phyloP scores from a whole-genome alignment of 2,888 invertebrate species.

The Chironomus tentans region DNA sequence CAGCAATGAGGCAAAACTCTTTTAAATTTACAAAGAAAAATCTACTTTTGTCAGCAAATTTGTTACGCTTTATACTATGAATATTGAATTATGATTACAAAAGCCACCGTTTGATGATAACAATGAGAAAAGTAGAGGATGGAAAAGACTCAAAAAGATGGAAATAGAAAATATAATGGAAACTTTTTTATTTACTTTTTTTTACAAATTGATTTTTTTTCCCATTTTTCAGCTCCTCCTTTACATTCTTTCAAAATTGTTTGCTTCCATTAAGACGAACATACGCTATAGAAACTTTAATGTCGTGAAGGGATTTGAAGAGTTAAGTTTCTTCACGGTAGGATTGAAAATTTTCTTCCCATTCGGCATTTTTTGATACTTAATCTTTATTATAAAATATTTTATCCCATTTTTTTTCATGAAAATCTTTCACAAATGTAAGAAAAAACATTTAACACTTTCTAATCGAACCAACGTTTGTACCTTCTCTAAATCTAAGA shows the following conservation, averaged over 20 bases:
- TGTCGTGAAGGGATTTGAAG: not conserved
- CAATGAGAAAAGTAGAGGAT: not conserved
- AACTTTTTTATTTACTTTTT: constrained; percentile 14
- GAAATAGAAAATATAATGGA: not conserved
- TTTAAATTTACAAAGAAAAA: constrained; percentile 5
- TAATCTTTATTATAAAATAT: no score
- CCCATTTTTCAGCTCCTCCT: not conserved
- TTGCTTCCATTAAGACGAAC: not conserved
- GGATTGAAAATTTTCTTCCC: not conserved
- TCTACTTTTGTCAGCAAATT: constrained; percentile 19
- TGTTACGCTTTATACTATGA: constrained; percentile 3
- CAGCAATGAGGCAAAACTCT: not conserved
- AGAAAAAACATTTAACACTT: no score
- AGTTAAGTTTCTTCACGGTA: not conserved
- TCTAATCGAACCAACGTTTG: no score
- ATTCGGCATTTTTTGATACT: no score
- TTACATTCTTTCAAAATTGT: not conserved
- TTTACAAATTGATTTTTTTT: constrained; percentile 14
- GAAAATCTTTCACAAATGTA: no score
- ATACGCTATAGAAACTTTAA: not conserved
- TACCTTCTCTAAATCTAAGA: no score
- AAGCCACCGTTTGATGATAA: constrained; percentile 1
- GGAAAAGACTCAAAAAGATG: not conserved
- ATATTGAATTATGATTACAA: constrained; percentile 22
- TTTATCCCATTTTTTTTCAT: no score